Conservation (phyloP, 2,888 invertebrate genomes). For the Altica lythri region DNA sequence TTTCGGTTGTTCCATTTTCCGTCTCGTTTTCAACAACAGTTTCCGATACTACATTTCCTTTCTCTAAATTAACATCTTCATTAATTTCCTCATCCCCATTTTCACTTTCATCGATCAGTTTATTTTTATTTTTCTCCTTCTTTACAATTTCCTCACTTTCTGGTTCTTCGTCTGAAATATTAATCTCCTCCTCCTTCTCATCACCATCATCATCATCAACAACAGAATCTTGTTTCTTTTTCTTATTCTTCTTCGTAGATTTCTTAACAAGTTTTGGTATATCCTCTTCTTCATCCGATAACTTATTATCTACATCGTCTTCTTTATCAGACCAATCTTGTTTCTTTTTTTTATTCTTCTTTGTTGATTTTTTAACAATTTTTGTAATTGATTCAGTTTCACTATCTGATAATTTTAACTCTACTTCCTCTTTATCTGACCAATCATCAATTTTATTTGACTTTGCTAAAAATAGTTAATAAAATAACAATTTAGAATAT, state of each 20-base stretch:
- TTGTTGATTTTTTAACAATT: constrained; percentile 34
- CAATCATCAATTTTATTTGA: constrained; percentile 46
- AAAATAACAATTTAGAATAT: background rate
- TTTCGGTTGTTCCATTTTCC: constrained; percentile 25
- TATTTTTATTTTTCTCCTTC: constrained; percentile 49
- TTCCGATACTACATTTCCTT: constrained; percentile 13
- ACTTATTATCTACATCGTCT: constrained; percentile 24
- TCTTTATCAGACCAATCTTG: constrained; percentile 24
- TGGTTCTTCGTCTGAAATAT: constrained; percentile 43
- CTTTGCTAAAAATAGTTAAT: constrained; percentile 29
- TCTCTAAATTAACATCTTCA: constrained; percentile 51
- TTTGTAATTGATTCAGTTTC: constrained; percentile 35
- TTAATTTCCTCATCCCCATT: constrained; percentile 13
- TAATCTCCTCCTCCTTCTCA: too few relatives aligned
- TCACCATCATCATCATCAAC: background rate
- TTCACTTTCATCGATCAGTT: constrained; percentile 27
- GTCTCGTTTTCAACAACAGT: constrained; percentile 10
- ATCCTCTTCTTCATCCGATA: constrained; percentile 5
- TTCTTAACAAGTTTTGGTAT: constrained; percentile 11
- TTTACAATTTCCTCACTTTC: constrained; percentile 40
- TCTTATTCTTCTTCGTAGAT: constrained; percentile 17
- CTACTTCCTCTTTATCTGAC: constrained; percentile 47
- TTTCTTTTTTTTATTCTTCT: constrained; percentile 52
- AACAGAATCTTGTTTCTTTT: constrained; percentile 6
- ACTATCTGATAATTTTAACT: constrained; percentile 51